Percentiles rank a stretch among this genome's conserved stretches.
These are phyloP conservation scores for Centroberyx gerrardi DNA, from an alignment of 2,797 vertebrate genomes.

Conservation along the genomic window DNA sequence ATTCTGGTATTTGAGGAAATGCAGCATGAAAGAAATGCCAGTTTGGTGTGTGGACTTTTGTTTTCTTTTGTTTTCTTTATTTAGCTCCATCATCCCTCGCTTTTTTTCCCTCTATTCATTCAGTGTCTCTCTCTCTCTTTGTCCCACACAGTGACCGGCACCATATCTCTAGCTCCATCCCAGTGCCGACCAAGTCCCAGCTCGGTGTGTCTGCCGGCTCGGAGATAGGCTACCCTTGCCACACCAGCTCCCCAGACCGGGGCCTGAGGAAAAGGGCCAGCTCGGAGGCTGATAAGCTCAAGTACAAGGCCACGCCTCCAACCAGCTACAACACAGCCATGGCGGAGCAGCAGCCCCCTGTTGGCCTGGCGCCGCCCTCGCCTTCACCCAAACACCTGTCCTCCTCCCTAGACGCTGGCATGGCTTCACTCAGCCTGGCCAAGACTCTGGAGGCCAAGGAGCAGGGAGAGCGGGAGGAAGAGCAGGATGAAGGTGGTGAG, in stretches of 20 bases:
- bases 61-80: neutral
- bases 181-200: conserved; percentile 91
- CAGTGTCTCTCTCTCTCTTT: conserved; percentile 23
- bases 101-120: conserved; percentile 16
- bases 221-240: conserved; percentile 83
- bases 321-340: conserved; percentile 86
- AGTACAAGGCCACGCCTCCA: conserved; percentile 87
- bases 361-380: conserved; percentile 47
- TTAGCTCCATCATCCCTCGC: neutral
- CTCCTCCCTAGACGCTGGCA: conserved; percentile 87
- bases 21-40: neutral
- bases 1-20: neutral
- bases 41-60: neutral
- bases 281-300: conserved; percentile 90
- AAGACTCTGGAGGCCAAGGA: conserved; percentile 71
- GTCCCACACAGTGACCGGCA: conserved; percentile 88
- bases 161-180: conserved; percentile 91
- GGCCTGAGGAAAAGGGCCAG: conserved; percentile 90
- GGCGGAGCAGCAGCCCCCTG: conserved; percentile 53
- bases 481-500: conserved; percentile 23
- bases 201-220: conserved; percentile 84
- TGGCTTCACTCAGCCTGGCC: conserved; percentile 77
- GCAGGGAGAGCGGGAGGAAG: conserved; percentile 34
- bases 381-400: conserved; percentile 76
- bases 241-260: conserved; percentile 89